These are phyloP conservation scores for Istiophorus platypterus DNA, from an alignment of 2,113 vertebrate genomes.

Conservation along the genomic window DNA sequence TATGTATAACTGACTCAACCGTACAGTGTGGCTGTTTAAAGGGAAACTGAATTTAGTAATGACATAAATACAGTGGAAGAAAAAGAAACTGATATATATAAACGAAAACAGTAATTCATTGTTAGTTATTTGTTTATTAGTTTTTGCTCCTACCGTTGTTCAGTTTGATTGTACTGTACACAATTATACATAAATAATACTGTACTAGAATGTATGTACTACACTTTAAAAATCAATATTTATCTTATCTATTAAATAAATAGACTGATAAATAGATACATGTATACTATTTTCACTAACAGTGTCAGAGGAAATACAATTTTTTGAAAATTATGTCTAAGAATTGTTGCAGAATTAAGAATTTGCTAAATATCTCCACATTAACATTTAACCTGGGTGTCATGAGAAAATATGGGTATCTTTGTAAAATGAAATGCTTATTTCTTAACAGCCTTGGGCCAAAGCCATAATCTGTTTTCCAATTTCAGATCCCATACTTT, in stretches of 20 bases:
- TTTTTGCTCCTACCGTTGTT: not conserved
- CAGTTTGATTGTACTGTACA: too few species aligned
- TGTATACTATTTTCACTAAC: not conserved
- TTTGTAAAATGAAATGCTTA: conserved; percentile 29
- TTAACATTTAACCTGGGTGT: not conserved
- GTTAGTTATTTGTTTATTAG: not conserved
- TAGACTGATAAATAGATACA: not conserved
- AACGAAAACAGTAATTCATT: not conserved
- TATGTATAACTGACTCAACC: not conserved
- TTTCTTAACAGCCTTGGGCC: conserved; percentile 9
- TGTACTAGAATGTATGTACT: too few species aligned
- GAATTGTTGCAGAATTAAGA: not conserved
- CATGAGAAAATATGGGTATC: conserved; percentile 3
- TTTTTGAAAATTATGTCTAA: conserved; percentile 13
- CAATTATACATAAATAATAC: too few species aligned
- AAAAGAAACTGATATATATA: not conserved
- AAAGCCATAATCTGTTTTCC: conserved; percentile 3
- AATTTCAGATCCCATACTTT: conserved; percentile 10
- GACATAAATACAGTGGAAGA: too few species aligned
- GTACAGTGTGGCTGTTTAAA: too few species aligned
- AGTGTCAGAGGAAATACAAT: not conserved
- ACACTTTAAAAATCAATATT: not conserved
- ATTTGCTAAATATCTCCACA: not conserved
- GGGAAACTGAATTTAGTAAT: too few species aligned
- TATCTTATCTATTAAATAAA: not conserved